phyloP scores from a whole-genome alignment of 2,888 invertebrate genomes.

The Baronia brevicornis region DNA sequence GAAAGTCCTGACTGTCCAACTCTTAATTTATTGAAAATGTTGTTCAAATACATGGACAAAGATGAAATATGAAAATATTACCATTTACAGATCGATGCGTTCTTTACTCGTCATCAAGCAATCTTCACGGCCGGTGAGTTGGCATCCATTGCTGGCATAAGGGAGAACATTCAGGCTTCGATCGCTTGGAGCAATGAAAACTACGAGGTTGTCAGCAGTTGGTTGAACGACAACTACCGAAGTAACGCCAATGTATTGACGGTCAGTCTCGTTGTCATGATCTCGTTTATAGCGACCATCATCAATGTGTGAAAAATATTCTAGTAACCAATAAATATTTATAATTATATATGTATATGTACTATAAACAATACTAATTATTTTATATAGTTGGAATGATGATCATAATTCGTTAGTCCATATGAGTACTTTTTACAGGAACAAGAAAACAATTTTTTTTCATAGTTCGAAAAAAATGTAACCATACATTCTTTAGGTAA shows the following conservation, averaged over 20 bases:
- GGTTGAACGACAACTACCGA: slow-evolving; percentile 42
- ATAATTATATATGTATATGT: too few relatives aligned
- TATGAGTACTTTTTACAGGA: too few relatives aligned
- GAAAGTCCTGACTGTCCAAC: too few relatives aligned
- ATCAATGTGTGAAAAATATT: slow-evolving; percentile 23
- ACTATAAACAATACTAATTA: too few relatives aligned
- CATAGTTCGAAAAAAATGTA: too few relatives aligned
- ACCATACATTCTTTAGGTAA: too few relatives aligned
- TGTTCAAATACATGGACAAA: too few relatives aligned
- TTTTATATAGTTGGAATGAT: too few relatives aligned
- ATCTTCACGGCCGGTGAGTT: slow-evolving; percentile 53
- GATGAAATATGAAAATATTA: slow-evolving; percentile 2
- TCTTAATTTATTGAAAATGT: too few relatives aligned
- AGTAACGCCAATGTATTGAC: slow-evolving; percentile 34
- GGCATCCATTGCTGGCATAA: slow-evolving; percentile 45
- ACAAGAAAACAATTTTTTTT: too few relatives aligned
- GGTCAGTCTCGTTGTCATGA: slow-evolving; percentile 36
- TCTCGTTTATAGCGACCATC: slow-evolving; percentile 37
- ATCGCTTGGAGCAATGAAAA: slow-evolving; percentile 48
- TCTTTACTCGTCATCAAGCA: slow-evolving; percentile 31
- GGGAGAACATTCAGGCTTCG: slow-evolving; percentile 55
- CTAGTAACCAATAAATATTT: too few relatives aligned
- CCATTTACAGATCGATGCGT: slow-evolving; percentile 37
- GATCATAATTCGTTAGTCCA: too few relatives aligned
- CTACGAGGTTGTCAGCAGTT: slow-evolving; percentile 36